Base-by-base conservation (phyloP, 2,797 vertebrate species). In the Gephyroberyx darwinii region DNA sequence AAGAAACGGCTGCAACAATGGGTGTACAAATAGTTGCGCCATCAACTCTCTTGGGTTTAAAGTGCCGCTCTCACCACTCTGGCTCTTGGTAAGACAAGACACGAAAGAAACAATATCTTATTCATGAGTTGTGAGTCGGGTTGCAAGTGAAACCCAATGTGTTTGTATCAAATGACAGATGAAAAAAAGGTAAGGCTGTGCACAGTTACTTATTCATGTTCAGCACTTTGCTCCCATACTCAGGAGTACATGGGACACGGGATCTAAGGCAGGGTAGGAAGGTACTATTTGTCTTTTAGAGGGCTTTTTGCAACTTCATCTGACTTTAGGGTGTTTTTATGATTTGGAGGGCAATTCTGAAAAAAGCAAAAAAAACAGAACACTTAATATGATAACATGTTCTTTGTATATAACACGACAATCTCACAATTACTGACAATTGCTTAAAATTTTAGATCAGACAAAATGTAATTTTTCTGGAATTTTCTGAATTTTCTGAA, bases 41-140 rank as follows among this genome's bases (percentile, higher is more conserved):
- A 2, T 6, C 4, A 5, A 56, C 9, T 19, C 51, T 65, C 56
- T 55, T 68, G 20, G 45, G 75, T 64, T 52, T 57, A 63, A 70
- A 74, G 61, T 17, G 75, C 19, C 48, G 61, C 58, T 76, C 52
- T 53, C 59, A 71, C 59, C 74, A 53, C 72, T 78, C 78, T 58
- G 80, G 54, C 74, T 60, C 63, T 55, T 72, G 83, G 68, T 84
- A 81, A 83, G 64, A 87, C 57, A 74, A 71, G 80, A 75, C 82
- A 63, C 81, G 17, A 66, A 84, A 87, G 58, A 75, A 71, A 53
- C 80, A 74, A 89, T 91, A 86, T 86, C 72, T 92, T 91, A 92
- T 92, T 91, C 88, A 92, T 92, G 88, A 92, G 86, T 17, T 51
- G 81, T 51, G 78, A 65, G 13, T 56, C 1, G 16, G 68, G 69